Conservation (phyloP, 2,797 vertebrate species). For the Paguma larvata region DNA sequence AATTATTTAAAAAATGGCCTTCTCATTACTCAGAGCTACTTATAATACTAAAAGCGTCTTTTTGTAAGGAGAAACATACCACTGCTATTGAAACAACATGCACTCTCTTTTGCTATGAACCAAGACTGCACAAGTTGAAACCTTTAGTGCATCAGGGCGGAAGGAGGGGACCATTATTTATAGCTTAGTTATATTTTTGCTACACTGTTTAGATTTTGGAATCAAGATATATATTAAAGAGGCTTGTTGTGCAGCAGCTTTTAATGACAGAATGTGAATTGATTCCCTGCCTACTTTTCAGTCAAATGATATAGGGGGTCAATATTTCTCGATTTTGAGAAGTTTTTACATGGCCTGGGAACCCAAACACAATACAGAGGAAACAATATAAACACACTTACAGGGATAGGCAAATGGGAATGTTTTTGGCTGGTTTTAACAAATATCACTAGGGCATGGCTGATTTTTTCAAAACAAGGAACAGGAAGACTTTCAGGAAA, state of each 20-base stretch:
- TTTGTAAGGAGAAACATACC: not conserved
- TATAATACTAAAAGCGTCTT: not conserved
- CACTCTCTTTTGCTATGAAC: not conserved
- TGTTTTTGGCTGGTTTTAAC: not conserved
- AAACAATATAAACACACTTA: not conserved
- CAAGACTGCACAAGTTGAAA: not conserved
- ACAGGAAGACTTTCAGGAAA: not conserved
- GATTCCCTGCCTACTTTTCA: not conserved
- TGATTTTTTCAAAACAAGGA: constrained; percentile 4
- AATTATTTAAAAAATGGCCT: not conserved
- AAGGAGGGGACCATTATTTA: not conserved
- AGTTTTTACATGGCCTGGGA: constrained; percentile 20
- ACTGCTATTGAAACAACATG: not conserved
- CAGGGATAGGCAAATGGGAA: not conserved
- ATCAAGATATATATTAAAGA: constrained; percentile 50
- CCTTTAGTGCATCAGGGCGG: not conserved
- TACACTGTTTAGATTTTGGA: constrained; percentile 49
- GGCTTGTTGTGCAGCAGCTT: not conserved
- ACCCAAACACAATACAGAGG: constrained; percentile 30
- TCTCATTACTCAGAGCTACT: not conserved
- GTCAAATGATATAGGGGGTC: constrained; percentile 15
- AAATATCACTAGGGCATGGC: not conserved
- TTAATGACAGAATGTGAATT: constrained; percentile 50
- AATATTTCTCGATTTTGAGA: constrained; percentile 57
- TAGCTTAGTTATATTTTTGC: constrained; percentile 19